Percentiles rank a stretch among this genome's conserved stretches.
These are phyloP conservation scores for Diplazon laetatorius DNA, from an alignment of 2,888 invertebrate species.

Conservation along the genomic window DNA sequence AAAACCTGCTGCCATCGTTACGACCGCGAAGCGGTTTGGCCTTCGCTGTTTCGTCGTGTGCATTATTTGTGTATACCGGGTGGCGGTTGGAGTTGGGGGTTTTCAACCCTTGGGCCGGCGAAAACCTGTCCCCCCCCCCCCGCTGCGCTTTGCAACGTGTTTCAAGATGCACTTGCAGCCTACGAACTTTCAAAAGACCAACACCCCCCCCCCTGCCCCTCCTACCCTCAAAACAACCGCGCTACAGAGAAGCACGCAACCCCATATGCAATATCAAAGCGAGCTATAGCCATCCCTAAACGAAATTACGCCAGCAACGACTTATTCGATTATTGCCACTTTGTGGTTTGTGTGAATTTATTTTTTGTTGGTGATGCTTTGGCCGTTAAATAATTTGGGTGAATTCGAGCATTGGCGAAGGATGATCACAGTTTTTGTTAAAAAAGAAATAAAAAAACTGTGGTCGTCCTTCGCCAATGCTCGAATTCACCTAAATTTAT, in stretches of 20 bases:
- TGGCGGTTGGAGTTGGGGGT: neutral
- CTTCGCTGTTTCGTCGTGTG: constrained; percentile 1
- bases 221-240: too few species aligned
- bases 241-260: constrained; percentile 3
- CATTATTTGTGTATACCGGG: constrained; percentile 1
- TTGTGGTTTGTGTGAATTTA: too few species aligned
- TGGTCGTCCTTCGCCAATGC: too few species aligned
- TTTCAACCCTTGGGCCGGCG: neutral
- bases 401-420: too few species aligned
- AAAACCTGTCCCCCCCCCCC: too few species aligned
- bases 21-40: constrained; percentile 29
- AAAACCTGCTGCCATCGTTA: neutral
- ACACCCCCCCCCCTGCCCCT: too few species aligned
- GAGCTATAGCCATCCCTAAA: neutral
- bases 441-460: too few species aligned
- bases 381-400: too few species aligned
- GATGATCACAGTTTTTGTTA: too few species aligned
- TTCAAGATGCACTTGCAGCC: neutral
- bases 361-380: too few species aligned
- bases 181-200: neutral
- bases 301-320: neutral
- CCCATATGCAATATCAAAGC: neutral
- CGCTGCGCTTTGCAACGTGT: neutral
- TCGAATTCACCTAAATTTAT: too few species aligned
- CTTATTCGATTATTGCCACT: too few species aligned